Base-by-base conservation (phyloP, 2,797 vertebrate genomes). In the Onychomys arenicola region DNA sequence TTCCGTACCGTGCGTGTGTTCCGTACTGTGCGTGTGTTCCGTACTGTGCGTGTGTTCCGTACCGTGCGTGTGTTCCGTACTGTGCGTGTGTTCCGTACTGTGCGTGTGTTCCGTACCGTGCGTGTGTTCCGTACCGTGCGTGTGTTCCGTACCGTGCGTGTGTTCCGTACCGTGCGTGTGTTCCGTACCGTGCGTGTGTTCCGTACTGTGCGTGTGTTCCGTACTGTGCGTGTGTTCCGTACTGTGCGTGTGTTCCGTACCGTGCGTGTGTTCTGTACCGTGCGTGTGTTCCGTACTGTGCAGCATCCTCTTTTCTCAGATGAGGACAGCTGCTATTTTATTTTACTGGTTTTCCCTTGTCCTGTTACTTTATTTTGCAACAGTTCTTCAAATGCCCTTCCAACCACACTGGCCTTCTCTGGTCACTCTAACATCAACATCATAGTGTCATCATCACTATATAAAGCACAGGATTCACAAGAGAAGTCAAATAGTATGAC, bases 401-500 rank as follows among this genome's bases (percentile, higher is more conserved):
- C 27, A 65, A 59, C 21, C 29, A 92, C 80, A 67, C 40, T 43
- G 34, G 55, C 34, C 25, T 85, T 0, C 1, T 46, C 7, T 2
- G 5, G 23, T 80, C 7, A 29, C 57, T 94, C 76, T 52, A 40
- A 4, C 2, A 89, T 65, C 32, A 77, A 29, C 6, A 16, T 75
- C 73, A 32, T 27, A 52, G 75, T 52, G 52, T 52, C n/a, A 17
- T 6, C 14, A 76, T 43, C 49, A 65, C 21, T 69, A 63, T n/a
- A 37, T 67, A 63, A 55, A 37, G 40, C 29, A 21, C 10, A 71
- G 2, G 3, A 78, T 65, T 92, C 29, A 73, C 52, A 10, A 37
- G 81, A 87, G 87, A 81, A 86, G 43, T 65, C 90, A 94, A 96
- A 77, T 7, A 23, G 32, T 67, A 17, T 78, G 65, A 21, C 63